Percentiles rank a stretch among this genome's conserved stretches.
These are phyloP conservation scores for Phyto melanocephala DNA, from an alignment of 2,888 invertebrate genomes.

Conservation along the genomic window DNA sequence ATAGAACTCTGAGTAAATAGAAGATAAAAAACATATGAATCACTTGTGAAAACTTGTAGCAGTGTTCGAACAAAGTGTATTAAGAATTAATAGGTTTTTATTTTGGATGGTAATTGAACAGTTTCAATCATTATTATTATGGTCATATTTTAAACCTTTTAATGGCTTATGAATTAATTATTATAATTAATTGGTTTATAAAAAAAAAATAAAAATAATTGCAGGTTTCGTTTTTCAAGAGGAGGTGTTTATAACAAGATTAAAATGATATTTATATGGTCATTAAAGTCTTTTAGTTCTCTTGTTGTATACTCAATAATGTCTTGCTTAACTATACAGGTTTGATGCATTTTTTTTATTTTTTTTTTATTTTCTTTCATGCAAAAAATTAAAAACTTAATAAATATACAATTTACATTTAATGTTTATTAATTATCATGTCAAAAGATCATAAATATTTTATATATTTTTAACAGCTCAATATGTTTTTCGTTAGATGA, in stretches of 20 bases:
- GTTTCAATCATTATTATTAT: conserved; percentile 32
- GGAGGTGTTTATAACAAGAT: background rate
- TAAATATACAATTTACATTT: background rate
- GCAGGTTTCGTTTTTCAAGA: background rate
- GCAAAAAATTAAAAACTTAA: background rate
- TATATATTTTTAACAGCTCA: background rate
- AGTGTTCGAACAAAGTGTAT: background rate
- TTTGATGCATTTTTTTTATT: too few relatives aligned
- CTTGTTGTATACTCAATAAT: background rate
- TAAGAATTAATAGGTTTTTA: background rate
- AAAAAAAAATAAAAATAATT: background rate
- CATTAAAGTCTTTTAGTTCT: background rate
- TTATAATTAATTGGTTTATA: conserved; percentile 1
- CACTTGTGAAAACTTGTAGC: conserved; percentile 9
- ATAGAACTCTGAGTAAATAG: background rate
- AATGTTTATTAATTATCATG: background rate
- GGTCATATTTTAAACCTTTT: background rate
- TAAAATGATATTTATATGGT: conserved; percentile 13
- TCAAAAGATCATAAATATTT: background rate
- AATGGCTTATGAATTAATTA: conserved; percentile 25
- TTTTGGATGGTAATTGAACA: background rate
- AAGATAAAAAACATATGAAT: background rate
- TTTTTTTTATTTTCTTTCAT: background rate
- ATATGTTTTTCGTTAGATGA: background rate
- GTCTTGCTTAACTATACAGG: background rate